A percentile compares a stretch with the other conserved stretches of the same genome.
These are phyloP conservation scores for Phenganax stokvisi DNA, from an alignment of 92 coral and sea anemone species.

Conservation along the genomic window DNA sequence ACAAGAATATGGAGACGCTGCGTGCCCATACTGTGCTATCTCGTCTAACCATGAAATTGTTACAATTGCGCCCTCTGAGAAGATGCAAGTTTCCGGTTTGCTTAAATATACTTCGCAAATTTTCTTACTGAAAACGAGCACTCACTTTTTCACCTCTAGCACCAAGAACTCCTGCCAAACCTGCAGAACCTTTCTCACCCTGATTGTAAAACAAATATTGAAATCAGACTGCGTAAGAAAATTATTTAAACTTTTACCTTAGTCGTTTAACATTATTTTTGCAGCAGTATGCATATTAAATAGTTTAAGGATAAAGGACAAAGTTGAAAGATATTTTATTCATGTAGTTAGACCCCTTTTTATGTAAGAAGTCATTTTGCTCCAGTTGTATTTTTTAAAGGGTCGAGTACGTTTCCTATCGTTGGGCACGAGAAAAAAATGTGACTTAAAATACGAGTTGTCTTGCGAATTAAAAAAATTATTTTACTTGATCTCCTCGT, in stretches of 20 bases:
- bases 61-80: not conserved
- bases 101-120: not conserved
- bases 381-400: too few species aligned
- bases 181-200: constrained; percentile 26
- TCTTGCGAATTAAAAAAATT: not conserved
- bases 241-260: not conserved
- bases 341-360: too few species aligned
- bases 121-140: not conserved
- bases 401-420: too few species aligned
- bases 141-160: constrained; percentile 10
- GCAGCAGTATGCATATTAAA: not conserved
- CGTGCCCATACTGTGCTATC: too few species aligned
- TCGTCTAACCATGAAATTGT: too few species aligned
- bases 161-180: constrained; percentile 11
- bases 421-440: too few species aligned
- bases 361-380: too few species aligned
- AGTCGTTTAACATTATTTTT: too few species aligned
- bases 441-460: too few species aligned
- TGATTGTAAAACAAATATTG: not conserved
- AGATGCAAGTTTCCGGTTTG: not conserved
- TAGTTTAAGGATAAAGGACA: too few species aligned
- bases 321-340: too few species aligned
- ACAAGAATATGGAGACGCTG: too few species aligned
- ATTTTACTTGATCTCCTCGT: constrained; percentile 14
- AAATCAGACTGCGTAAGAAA: not conserved